These are phyloP conservation scores for Drosophila kohkoa DNA, from an alignment of 1,140 invertebrate genomes.

Conservation along the genomic window DNA sequence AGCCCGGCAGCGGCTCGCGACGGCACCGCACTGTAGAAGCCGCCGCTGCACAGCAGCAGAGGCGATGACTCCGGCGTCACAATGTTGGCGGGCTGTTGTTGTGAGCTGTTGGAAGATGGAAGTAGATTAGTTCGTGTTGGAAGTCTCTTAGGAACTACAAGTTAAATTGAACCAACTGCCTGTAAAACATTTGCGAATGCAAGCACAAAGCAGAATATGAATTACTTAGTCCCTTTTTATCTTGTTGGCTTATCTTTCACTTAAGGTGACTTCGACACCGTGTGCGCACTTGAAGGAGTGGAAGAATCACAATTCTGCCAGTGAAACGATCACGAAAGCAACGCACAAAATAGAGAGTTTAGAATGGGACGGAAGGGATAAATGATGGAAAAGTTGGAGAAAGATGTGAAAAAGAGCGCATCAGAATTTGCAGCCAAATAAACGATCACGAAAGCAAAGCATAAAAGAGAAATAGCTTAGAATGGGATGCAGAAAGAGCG, in stretches of 20 bases:
- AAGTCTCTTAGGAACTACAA: background rate
- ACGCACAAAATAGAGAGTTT: background rate
- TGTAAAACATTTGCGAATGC: too few species aligned
- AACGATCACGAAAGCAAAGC: background rate
- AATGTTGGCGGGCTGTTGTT: conserved; percentile 53
- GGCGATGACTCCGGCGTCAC: conserved; percentile 55
- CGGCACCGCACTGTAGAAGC: conserved; percentile 48
- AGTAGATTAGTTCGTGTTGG: background rate
- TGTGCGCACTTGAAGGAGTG: too few species aligned
- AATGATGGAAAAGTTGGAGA: background rate
- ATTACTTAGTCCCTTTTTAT: too few species aligned
- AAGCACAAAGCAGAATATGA: too few species aligned
- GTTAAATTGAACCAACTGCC: too few species aligned
- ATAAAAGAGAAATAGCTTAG: too few species aligned
- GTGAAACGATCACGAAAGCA: conserved; percentile 4
- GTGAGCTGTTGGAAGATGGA: conserved; percentile 29
- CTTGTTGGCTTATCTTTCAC: too few species aligned
- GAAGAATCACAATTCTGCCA: background rate
- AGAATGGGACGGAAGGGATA: background rate
- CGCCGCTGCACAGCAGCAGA: conserved; percentile 39
- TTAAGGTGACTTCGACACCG: too few species aligned
- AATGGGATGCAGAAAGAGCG: too few species aligned
- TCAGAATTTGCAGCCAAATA: background rate
- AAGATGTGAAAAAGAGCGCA: too few species aligned
- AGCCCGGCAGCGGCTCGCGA: conserved; percentile 45